Conservation (phyloP, 2,888 invertebrate species). For the Chaitophorus viminalis region DNA sequence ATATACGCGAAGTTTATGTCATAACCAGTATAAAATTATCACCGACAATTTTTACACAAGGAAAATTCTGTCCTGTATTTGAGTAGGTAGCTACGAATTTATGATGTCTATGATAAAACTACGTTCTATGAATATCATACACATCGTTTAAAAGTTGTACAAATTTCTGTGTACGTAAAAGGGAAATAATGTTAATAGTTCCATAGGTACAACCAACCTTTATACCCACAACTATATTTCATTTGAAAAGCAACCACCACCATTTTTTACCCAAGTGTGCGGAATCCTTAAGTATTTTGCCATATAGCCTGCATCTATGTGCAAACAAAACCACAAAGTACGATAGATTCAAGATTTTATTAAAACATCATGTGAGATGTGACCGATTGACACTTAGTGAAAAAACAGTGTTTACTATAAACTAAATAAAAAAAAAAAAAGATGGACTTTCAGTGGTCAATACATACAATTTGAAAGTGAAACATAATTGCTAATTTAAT, state of each 20-base stretch:
- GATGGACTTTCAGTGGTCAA: background rate
- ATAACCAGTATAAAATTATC: background rate
- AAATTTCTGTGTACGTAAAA: background rate
- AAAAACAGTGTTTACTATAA: background rate
- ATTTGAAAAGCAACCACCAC: conserved; percentile 24
- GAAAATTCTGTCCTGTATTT: background rate
- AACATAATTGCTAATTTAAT: background rate
- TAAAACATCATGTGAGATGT: conserved; percentile 48
- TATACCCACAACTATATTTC: background rate
- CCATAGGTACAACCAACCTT: background rate
- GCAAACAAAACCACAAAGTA: conserved; percentile 29
- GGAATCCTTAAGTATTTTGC: background rate
- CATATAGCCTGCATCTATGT: background rate
- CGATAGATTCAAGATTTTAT: conserved; percentile 16
- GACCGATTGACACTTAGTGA: background rate
- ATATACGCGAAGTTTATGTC: background rate
- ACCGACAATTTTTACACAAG: background rate
- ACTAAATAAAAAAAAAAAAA: background rate
- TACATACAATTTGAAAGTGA: background rate
- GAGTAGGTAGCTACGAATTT: background rate
- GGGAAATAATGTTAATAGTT: conserved; percentile 33
- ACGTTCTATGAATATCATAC: background rate
- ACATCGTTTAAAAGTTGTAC: conserved; percentile 8
- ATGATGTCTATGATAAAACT: background rate
- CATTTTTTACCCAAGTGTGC: background rate